A percentile compares a stretch with the other conserved stretches of the same genome.
Evolutionary conservation across 2,797 vertebrate genomes (phyloP).

Genomic region (Loris lydekkerianus): DNA sequence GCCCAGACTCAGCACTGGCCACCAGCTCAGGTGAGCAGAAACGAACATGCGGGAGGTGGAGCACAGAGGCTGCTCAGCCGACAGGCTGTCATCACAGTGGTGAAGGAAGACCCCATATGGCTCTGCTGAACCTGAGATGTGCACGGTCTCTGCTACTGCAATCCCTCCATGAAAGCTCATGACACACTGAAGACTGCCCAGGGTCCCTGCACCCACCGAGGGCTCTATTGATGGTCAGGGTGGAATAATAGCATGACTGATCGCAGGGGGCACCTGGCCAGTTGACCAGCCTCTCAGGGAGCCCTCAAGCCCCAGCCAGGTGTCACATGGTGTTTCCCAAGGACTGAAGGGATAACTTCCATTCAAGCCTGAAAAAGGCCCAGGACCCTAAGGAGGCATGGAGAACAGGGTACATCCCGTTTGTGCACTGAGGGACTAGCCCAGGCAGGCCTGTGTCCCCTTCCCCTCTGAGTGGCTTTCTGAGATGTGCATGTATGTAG

Average conservation of each 20-base stretch:
- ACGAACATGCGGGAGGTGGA: rapidly evolving
- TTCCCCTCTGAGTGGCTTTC: background rate
- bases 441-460: background rate
- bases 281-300: background rate
- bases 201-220: background rate
- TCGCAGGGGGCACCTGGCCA: background rate
- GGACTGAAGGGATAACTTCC: background rate
- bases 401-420: background rate
- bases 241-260: background rate
- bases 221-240: background rate
- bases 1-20: background rate
- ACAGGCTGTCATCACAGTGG: background rate
- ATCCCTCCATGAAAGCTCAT: too few species aligned
- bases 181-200: background rate
- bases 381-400: background rate
- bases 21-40: background rate
- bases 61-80: background rate
- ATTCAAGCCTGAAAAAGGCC: background rate
- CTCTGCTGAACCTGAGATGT: background rate
- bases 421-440: background rate
- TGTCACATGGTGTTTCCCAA: background rate
- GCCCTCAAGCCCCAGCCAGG: background rate
- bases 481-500: background rate
- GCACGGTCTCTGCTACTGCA: background rate
- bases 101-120: background rate